phyloP scores from a whole-genome alignment of 2,797 vertebrate species.

The Etheostoma perlongum region DNA sequence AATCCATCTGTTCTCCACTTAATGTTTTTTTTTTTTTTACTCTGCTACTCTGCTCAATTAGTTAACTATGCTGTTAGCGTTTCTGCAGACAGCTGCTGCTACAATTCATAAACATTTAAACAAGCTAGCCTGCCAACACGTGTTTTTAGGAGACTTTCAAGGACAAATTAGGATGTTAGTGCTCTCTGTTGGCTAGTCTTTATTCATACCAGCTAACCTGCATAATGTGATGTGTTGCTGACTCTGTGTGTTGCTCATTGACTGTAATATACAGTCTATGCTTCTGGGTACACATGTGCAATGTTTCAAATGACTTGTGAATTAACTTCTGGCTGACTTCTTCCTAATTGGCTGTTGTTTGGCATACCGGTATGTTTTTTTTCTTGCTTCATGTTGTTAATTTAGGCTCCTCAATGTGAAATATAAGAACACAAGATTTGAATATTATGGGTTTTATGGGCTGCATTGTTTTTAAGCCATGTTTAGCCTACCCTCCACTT shows the following conservation, averaged over 20 bases:
- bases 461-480: conserved; percentile 21
- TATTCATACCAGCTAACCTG: conserved; percentile 11
- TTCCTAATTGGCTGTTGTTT: neutral
- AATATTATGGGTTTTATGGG: neutral
- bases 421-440: neutral
- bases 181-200: neutral
- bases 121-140: neutral
- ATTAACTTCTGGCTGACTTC: neutral
- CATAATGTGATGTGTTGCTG: neutral
- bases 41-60: neutral
- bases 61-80: too few species aligned
- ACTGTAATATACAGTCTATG: too few species aligned
- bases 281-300: conserved; percentile 3
- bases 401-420: neutral
- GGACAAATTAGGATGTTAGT: neutral
- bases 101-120: neutral
- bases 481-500: conserved; percentile 1
- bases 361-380: neutral
- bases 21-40: too few species aligned
- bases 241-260: neutral
- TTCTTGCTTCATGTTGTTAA: neutral
- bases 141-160: neutral
- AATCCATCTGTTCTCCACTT: neutral
- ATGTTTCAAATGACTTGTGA: neutral
- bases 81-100: neutral